phyloP scores from a whole-genome alignment of 1,140 invertebrate species.

The Phocides pigmalion region DNA sequence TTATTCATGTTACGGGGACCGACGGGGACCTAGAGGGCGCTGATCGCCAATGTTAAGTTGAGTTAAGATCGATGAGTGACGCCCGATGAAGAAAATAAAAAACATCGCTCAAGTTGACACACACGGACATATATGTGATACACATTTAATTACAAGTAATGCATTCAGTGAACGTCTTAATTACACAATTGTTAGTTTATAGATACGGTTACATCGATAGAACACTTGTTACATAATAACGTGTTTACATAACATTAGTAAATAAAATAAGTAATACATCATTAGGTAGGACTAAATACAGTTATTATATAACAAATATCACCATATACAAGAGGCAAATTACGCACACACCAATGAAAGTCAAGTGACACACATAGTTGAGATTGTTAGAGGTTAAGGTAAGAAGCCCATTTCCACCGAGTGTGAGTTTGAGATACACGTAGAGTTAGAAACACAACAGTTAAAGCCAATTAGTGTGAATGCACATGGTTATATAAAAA shows the following conservation, averaged over 20 bases:
- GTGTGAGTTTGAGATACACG: slow-evolving; percentile 74
- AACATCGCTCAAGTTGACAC: slow-evolving; percentile 20
- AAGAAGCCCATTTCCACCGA: slow-evolving; percentile 74
- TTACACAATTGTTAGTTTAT: slow-evolving; percentile 45
- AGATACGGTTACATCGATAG: slow-evolving; percentile 42
- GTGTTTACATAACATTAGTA: slow-evolving; percentile 33
- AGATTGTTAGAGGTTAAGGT: slow-evolving; percentile 56
- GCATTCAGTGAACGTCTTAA: slow-evolving; percentile 40
- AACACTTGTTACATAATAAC: slow-evolving; percentile 64
- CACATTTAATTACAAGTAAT: slow-evolving; percentile 37
- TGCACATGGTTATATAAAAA: slow-evolving; percentile 50
- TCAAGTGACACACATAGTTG: slow-evolving; percentile 67
- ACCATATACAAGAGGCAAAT: slow-evolving; percentile 79
- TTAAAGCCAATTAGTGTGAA: slow-evolving; percentile 67
- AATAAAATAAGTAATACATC: slow-evolving; percentile 24
- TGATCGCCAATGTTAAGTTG: slow-evolving; percentile 52
- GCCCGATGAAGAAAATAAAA: slow-evolving; percentile 48
- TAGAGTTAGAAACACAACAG: slow-evolving; percentile 70
- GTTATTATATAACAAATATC: slow-evolving; percentile 73
- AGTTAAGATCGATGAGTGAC: slow-evolving; percentile 13
- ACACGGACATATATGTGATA: slow-evolving; percentile 49
- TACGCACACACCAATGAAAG: slow-evolving; percentile 77
- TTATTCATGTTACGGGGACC: slow-evolving; percentile 59
- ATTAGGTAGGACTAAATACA: slow-evolving; percentile 33
- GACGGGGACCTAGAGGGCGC: slow-evolving; percentile 52